phyloP scores from a whole-genome alignment of 1,140 invertebrate species.

The Drosophila subpulchrella region DNA sequence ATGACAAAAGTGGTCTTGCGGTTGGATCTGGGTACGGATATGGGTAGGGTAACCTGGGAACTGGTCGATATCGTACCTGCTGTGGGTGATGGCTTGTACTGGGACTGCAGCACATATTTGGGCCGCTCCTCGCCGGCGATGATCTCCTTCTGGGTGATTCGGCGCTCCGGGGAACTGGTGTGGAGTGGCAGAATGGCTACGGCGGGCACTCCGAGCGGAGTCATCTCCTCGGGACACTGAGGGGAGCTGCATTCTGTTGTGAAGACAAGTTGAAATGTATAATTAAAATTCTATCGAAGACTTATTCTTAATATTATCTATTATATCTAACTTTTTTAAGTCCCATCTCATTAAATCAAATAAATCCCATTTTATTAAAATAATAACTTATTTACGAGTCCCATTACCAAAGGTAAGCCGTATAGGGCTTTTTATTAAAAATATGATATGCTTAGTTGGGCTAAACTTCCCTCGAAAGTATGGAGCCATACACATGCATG shows the following conservation, averaged over 20 bases:
- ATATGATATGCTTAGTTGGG: too few species aligned
- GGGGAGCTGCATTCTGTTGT: conserved; percentile 72
- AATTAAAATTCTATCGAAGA: too few species aligned
- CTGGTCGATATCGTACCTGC: conserved; percentile 40
- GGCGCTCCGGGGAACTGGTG: conserved; percentile 81
- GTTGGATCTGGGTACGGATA: conserved; percentile 6
- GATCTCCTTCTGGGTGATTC: conserved; percentile 84
- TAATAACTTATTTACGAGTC: too few species aligned
- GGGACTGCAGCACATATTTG: conserved; percentile 80
- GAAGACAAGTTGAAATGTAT: neutral
- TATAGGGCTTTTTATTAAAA: too few species aligned
- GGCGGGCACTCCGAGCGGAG: conserved; percentile 67
- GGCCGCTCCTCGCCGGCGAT: conserved; percentile 84
- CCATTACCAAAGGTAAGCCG: too few species aligned
- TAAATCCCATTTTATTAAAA: neutral
- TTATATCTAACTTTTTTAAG: too few species aligned
- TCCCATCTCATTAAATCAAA: too few species aligned
- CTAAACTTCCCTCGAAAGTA: neutral
- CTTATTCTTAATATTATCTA: too few species aligned
- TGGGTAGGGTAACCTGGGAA: neutral
- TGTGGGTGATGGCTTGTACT: conserved; percentile 73
- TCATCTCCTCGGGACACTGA: conserved; percentile 76
- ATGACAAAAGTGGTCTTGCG: conserved; percentile 14
- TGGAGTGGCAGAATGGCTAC: conserved; percentile 80
- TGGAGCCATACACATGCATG: neutral